These are phyloP conservation scores for Umimayanthus chanpuru DNA, from an alignment of 92 coral and sea anemone species.

Conservation along the genomic window DNA sequence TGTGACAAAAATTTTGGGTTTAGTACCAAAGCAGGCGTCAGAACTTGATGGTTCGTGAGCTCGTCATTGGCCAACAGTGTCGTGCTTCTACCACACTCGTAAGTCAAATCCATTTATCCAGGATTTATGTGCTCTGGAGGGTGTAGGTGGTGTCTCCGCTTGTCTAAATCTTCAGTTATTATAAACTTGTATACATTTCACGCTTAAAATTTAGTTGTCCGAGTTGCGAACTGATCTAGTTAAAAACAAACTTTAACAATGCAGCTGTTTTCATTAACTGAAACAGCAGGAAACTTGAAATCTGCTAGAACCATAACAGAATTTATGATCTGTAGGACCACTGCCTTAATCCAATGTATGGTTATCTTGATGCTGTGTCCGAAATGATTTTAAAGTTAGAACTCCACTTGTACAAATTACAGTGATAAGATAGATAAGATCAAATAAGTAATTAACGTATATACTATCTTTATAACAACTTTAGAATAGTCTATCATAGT, in stretches of 20 bases:
- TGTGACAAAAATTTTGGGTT: neutral
- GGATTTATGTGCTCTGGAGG: neutral
- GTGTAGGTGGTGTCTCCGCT: no score
- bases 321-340: neutral
- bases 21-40: neutral
- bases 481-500: neutral
- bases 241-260: neutral
- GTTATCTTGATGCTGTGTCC: neutral
- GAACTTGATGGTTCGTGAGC: neutral
- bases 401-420: neutral
- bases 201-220: neutral
- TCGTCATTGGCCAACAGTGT: neutral
- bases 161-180: no score
- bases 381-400: neutral
- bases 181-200: neutral
- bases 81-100: neutral
- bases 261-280: neutral
- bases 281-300: slow-evolving; percentile 1
- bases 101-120: neutral
- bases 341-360: neutral
- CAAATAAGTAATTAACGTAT: no score
- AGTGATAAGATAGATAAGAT: no score
- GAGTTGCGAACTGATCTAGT: neutral
- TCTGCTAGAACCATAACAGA: neutral
- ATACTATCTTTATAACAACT: neutral